Percentiles rank a stretch among this genome's conserved stretches.
These are phyloP conservation scores for Arremon brunneinucha DNA, from an alignment of 2,797 vertebrate genomes.

Conservation along the genomic window DNA sequence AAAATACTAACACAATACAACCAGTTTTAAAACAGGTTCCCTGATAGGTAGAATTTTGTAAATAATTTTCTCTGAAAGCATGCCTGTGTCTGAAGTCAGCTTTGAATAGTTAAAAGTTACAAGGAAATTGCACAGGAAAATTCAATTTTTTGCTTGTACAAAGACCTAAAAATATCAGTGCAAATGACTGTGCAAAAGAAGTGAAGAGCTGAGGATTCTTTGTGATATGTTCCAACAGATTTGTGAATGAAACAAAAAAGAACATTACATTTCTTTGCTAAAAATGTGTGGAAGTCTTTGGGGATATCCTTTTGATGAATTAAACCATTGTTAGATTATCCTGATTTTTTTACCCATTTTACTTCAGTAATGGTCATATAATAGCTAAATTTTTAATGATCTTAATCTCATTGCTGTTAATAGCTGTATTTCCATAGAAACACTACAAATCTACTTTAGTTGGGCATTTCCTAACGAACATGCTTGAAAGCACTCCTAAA, in stretches of 20 bases:
- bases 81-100: neutral
- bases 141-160: neutral
- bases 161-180: neutral
- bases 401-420: slow-evolving; percentile 35
- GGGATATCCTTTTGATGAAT: neutral
- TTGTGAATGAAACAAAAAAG: neutral
- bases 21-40: neutral
- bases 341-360: slow-evolving; percentile 9
- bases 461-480: slow-evolving; percentile 49
- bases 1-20: neutral
- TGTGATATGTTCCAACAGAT: neutral
- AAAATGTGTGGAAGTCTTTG: neutral
- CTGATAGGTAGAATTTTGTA: neutral
- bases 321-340: slow-evolving; percentile 1
- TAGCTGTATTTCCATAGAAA: slow-evolving; percentile 57
- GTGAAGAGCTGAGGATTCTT: neutral
- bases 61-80: neutral
- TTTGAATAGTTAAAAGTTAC: neutral
- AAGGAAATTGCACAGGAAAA: neutral
- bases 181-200: neutral
- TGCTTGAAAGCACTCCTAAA: slow-evolving; percentile 41
- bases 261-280: neutral
- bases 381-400: slow-evolving; percentile 25
- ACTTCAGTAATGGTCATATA: slow-evolving; percentile 30
- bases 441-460: slow-evolving; percentile 29